These are phyloP conservation scores for Andrena flavipes DNA, from an alignment of 2,888 invertebrate species.

Conservation along the genomic window DNA sequence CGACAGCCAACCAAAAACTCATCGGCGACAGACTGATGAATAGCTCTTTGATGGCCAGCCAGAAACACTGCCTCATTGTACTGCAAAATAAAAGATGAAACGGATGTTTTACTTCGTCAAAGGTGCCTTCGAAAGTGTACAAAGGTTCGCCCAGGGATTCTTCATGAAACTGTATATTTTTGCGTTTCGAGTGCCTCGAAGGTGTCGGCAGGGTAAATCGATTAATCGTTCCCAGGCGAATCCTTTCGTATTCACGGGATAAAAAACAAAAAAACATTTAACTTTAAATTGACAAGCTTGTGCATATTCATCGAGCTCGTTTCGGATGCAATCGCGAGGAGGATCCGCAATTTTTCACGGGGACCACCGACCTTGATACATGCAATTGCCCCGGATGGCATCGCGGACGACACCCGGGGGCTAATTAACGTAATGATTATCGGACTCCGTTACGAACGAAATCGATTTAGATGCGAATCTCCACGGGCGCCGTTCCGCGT, in stretches of 20 bases:
- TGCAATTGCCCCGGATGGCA: constrained; percentile 55
- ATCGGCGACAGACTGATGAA: constrained; percentile 4
- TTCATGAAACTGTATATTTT: too few species aligned
- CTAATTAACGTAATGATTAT: constrained; percentile 71
- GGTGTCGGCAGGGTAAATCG: neutral
- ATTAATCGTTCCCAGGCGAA: constrained; percentile 29
- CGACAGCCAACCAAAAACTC: neutral
- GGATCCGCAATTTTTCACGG: constrained; percentile 25
- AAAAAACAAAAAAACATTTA: neutral
- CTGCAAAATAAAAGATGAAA: too few species aligned
- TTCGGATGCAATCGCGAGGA: constrained; percentile 2
- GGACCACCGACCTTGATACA: constrained; percentile 40
- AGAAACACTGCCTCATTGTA: constrained; percentile 1
- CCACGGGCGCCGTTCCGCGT: constrained; percentile 56
- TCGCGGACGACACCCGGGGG: constrained; percentile 45
- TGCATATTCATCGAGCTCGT: constrained; percentile 43
- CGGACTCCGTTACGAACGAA: constrained; percentile 61
- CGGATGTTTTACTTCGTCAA: too few species aligned
- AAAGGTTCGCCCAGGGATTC: too few species aligned
- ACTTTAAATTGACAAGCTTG: neutral
- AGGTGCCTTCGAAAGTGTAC: too few species aligned
- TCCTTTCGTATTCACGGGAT: neutral
- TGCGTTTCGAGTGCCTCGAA: neutral
- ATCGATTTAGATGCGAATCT: constrained; percentile 79
- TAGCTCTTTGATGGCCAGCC: neutral